phyloP scores from a whole-genome alignment of 1,140 invertebrate species.

The Drosophila gunungcola region DNA sequence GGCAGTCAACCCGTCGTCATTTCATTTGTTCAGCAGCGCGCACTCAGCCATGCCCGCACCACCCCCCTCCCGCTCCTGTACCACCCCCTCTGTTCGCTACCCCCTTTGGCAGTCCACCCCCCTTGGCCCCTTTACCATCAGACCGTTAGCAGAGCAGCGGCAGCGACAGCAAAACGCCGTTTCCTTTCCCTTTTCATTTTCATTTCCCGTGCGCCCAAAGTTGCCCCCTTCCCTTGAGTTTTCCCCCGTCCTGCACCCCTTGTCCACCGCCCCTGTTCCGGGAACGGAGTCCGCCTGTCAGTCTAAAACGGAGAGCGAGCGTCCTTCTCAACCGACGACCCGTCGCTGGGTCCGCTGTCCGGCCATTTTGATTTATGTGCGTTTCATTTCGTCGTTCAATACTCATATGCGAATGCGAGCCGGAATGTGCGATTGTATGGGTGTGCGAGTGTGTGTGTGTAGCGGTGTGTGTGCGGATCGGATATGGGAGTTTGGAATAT shows the following conservation, averaged over 20 bases:
- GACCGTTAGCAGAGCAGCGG: slow-evolving; percentile 49
- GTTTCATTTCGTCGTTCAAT: slow-evolving; percentile 85
- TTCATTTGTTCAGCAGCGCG: slow-evolving; percentile 84
- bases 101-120: slow-evolving; percentile 27
- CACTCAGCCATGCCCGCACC: slow-evolving; percentile 75
- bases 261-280: slow-evolving; percentile 10
- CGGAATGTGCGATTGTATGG: slow-evolving; percentile 44
- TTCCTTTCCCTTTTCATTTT: slow-evolving; percentile 84
- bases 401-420: slow-evolving; percentile 81
- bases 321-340: slow-evolving; percentile 43
- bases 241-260: slow-evolving; percentile 8
- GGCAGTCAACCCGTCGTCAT: slow-evolving; percentile 85
- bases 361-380: slow-evolving; percentile 85
- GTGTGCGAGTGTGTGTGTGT: slow-evolving; percentile 49
- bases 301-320: slow-evolving; percentile 58
- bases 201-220: slow-evolving; percentile 75
- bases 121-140: slow-evolving; percentile 18
- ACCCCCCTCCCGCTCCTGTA: slow-evolving; percentile 44
- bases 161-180: slow-evolving; percentile 71
- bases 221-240: slow-evolving; percentile 35
- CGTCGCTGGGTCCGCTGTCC: slow-evolving; percentile 74
- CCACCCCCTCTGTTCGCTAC: slow-evolving; percentile 21
- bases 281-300: slow-evolving; percentile 66
- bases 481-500: slow-evolving; percentile 84
- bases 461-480: slow-evolving; percentile 73